Evolutionary conservation across 2,113 vertebrate species (phyloP), one percentile per base, ranked within the genome.

Genomic region (Oreochromis niloticus): DNA sequence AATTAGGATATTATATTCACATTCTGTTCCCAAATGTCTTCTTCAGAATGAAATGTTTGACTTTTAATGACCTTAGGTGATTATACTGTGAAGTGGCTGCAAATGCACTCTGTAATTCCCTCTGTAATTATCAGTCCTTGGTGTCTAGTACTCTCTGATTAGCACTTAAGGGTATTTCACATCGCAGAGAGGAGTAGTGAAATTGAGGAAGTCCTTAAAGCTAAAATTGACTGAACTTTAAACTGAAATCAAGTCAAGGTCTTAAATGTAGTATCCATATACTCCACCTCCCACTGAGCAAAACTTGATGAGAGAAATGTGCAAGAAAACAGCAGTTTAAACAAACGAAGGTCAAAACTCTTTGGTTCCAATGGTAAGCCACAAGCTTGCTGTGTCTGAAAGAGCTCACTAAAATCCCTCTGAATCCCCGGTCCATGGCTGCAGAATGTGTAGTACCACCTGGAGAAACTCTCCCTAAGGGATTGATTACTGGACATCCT

Each of bases 401-500:
- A 90, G 83, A 91, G 92, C 90, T 91, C 91, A 48, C 80, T 88
- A 80, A 94, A 95, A 93, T 93, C 93, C 90, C 90, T 83, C 87
- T 48, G 87, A 91, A 92, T 94, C 92, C 92, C 82, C 83, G 88
- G 89, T 91, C 88, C 59, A 82, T 81, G 87, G 93, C 93, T 91
- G 91, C 90, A 93, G 85, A 91, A 78, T 91, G 83, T 41, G 85
- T 93, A 87, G 94, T 93, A 94, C 95, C 94, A 95, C 93, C 94
- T 93, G 91, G 92, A 94, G 94, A 93, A 93, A 90, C 85, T 90
- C 93, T 88, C 91, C 94, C 91, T 32, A 81, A 91, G 93, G 94
- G 94, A 92, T 91, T 92, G 94, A 95, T 95, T 93, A 95, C 90
- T 89, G 90, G 80, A 93, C 93, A 94, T 95, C 93, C 93, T 93